Percentiles rank a stretch among this genome's conserved stretches.
phyloP scores from a whole-genome alignment of 2,888 invertebrate genomes.

The Cephus runcator region DNA sequence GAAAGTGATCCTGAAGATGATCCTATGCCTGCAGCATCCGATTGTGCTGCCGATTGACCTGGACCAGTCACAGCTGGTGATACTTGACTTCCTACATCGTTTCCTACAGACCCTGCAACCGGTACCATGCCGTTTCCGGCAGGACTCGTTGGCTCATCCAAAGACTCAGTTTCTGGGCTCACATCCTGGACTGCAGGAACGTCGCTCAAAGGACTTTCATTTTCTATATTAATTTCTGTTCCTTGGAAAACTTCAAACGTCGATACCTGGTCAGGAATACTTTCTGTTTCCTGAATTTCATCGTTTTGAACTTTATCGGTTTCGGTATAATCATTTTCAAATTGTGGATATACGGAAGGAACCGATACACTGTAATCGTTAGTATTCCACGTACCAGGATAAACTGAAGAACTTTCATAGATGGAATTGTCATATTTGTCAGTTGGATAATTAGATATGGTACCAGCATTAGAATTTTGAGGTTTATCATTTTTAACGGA shows the following conservation, averaged over 20 bases:
- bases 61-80: background rate
- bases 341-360: constrained; percentile 6
- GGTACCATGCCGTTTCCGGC: background rate
- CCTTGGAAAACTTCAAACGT: constrained; percentile 47
- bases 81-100: constrained; percentile 2
- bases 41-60: background rate
- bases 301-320: background rate
- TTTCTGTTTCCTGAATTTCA: background rate
- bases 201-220: constrained; percentile 5
- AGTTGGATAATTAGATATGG: background rate
- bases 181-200: constrained; percentile 8
- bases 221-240: constrained; percentile 49
- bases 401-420: background rate
- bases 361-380: background rate
- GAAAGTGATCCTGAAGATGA: constrained; percentile 11
- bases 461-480: background rate
- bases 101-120: background rate
- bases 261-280: constrained; percentile 21
- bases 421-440: constrained; percentile 20
- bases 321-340: constrained; percentile 6
- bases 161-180: background rate
- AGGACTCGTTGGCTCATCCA: background rate
- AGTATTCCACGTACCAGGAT: background rate
- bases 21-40: constrained; percentile 4
- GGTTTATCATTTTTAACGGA: background rate